Base-by-base conservation (phyloP, 2,888 invertebrate genomes). In the Rhingia campestris region DNA sequence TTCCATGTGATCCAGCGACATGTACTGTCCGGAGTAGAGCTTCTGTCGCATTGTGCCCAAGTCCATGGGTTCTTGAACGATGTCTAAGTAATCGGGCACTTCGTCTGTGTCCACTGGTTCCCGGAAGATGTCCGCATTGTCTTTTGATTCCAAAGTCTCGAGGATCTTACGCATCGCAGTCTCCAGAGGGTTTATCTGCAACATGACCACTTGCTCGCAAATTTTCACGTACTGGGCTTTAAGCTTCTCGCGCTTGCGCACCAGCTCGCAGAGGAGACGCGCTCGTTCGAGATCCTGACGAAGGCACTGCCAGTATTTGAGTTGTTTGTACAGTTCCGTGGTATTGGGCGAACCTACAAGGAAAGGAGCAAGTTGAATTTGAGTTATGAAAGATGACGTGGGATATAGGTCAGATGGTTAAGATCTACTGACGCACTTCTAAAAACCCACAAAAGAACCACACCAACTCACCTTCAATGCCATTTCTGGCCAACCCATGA, bases 201-300 rank as follows among this genome's bases (percentile, higher is more conserved):
- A 94, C 91, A 96, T 95, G 81, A 96, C 92, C 89, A 96, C 95
- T 87, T 96, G 95, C 89, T 97, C 96, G 90, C 94, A 95, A 0
- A 95, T 94, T 91, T 95, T 95, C 0, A 96, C 95, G 88, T 94
- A 93, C 89, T 98, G 97, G 69, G 97, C 94, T 91, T 99, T 99
- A 12, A 97, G 93, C 88, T 98, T 98, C 92, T 99, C 99, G 47
- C 99, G 94, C 90, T 99, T 99, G 69, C 99, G 94, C 3, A 99
- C 97, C 86, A 99, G 91, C 91, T 99, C 99, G 89, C 98, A 98
- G 0, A 99, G 93, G 39, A 99, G 92, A 82, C 95, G 94, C 0
- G 98, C 98, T 77, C 98, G 94, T 90, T 99, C 99, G 86, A 99
- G 92, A 90, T 99, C 98, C 89, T 98, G 98, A 0, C 99, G 93